A percentile compares a stretch with the other conserved stretches of the same genome.
phyloP scores from a whole-genome alignment of 2,113 vertebrate genomes.

The Nicator chloris region DNA sequence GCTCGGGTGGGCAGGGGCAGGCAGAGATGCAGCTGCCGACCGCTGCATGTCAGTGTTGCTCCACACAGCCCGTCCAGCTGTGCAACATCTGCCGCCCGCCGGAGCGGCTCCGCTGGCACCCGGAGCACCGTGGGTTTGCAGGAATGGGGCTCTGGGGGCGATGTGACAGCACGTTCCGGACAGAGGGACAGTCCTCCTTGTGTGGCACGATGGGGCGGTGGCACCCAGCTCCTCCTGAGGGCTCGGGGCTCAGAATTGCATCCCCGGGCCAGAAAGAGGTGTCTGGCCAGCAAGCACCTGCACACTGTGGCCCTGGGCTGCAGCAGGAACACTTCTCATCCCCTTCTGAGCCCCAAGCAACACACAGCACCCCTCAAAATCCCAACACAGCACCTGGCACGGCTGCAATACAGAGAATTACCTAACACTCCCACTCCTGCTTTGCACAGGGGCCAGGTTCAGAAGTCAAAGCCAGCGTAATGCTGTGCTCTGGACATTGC shows the following conservation, averaged over 20 bases:
- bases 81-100: not conserved
- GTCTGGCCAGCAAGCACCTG: not conserved
- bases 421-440: not conserved
- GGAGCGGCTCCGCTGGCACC: not conserved
- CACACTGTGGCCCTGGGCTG: not conserved
- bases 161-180: not conserved
- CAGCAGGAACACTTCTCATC: not conserved
- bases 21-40: not conserved
- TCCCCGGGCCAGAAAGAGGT: not conserved
- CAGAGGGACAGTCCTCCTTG: not conserved
- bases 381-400: not conserved
- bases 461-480: rapidly evolving
- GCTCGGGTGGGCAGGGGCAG: not conserved
- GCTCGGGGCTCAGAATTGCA: not conserved
- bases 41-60: conserved; percentile 49
- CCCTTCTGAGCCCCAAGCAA: not conserved
- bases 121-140: rapidly evolving
- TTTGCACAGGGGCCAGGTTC: not conserved
- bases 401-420: not conserved
- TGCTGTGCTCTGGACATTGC: rapidly evolving
- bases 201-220: rapidly evolving
- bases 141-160: rapidly evolving
- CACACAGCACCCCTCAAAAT: not conserved
- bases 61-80: not conserved
- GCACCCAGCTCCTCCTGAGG: not conserved